These are phyloP conservation scores for Vireo altiloquus DNA, from an alignment of 2,113 vertebrate genomes.

Conservation along the genomic window DNA sequence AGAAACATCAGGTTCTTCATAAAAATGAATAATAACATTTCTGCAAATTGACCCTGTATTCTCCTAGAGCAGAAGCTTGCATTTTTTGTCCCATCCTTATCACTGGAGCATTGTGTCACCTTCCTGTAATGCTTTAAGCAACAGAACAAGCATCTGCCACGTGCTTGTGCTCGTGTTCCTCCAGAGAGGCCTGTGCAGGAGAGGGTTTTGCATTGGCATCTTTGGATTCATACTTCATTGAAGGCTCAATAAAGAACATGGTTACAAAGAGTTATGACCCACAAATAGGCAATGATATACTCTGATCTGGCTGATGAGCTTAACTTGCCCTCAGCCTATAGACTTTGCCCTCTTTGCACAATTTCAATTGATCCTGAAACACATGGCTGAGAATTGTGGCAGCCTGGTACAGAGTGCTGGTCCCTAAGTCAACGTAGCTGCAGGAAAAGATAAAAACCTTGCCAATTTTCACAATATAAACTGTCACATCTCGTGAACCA, in stretches of 20 bases:
- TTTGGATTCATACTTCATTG: background rate
- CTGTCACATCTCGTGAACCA: background rate
- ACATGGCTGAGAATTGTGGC: background rate
- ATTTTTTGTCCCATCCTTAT: background rate
- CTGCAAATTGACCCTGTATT: background rate
- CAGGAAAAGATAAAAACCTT: background rate
- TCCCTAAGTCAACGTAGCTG: background rate
- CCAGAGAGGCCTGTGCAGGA: background rate
- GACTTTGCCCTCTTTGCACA: background rate
- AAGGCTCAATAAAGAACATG: background rate
- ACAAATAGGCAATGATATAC: background rate
- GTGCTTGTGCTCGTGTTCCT: background rate
- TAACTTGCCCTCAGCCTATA: background rate
- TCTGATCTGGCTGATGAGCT: background rate
- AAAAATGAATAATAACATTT: background rate
- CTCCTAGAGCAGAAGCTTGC: background rate
- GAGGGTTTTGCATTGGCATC: background rate
- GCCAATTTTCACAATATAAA: background rate
- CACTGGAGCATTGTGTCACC: background rate
- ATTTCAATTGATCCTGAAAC: background rate
- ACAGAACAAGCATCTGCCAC: background rate
- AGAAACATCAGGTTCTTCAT: background rate
- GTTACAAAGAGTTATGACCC: background rate
- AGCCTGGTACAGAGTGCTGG: background rate
- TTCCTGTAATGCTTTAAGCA: background rate